Base-by-base conservation (phyloP, 2,113 vertebrate species). In the Microcebus tavaratra region DNA sequence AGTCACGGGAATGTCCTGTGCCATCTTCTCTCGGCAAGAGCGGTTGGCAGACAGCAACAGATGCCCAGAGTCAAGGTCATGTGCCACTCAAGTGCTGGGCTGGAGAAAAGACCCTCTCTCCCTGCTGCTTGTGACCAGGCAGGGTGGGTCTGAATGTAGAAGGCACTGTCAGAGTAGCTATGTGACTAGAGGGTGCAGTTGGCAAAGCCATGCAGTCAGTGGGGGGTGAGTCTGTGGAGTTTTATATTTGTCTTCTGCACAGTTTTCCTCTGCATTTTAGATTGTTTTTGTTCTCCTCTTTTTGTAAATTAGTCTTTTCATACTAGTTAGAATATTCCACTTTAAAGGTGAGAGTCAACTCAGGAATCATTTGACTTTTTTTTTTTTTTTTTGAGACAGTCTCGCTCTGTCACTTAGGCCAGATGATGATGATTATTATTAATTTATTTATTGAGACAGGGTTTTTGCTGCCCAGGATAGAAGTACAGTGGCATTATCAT, bases 1-100 rank as follows among this genome's bases (percentile, higher is more conserved):
- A 97, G 97, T 98, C 98, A 98, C 98, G 98, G 97, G 98, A 65
- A 93, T 96, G 97, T 96, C 97, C 96, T 98, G 98, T 98, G 98
- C 98, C 95, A 90, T 97, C 95, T 97, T 97, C 98, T 81, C 88
- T 90, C 67, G 7, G 42, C 83, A 86, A 95, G 92, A 61, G 92
- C 10, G 5, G 70, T 97, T 97, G 97, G 94, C 94, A 82, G 95
- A 96, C 85, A 97, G 95, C 88, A 97, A 93, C 97, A 97, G 96
- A 97, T 97, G 97, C 96, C 95, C 89, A 91, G 86, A 96, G 92
- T 97, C 57, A 57, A 91, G 93, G 94, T 98, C 98, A 98, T 96
- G 98, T 98, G 98, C 97, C 68, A 18, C 97, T 98, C 98, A 98
- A 98, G 97, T 98, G 97, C 97, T 68, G 79, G 84, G n/a, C 80